These are phyloP conservation scores for Sitodiplosis mosellana DNA, from an alignment of 1,140 invertebrate species.

Conservation along the genomic window DNA sequence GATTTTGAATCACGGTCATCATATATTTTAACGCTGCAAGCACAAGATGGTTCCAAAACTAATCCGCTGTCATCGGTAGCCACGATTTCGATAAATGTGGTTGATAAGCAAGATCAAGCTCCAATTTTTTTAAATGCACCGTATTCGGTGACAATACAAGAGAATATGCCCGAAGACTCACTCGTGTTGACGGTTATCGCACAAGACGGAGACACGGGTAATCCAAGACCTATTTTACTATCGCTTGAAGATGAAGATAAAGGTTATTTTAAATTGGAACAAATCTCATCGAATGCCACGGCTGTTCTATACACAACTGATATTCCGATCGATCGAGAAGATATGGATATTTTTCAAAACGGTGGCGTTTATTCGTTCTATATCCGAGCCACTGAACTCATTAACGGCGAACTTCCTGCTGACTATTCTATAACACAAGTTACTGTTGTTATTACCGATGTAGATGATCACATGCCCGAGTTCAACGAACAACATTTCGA, in stretches of 20 bases:
- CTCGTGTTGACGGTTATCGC: conserved; percentile 47
- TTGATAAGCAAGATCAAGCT: conserved; percentile 65
- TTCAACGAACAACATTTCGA: conserved; percentile 51
- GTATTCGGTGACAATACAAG: conserved; percentile 52
- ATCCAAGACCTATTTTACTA: conserved; percentile 42
- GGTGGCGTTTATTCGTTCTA: conserved; percentile 60
- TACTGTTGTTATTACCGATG: conserved; percentile 63
- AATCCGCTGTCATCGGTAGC: conserved; percentile 41
- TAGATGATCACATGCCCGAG: conserved; percentile 61
- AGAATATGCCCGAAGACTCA: conserved; percentile 41
- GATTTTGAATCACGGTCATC: conserved; percentile 58
- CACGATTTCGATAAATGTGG: conserved; percentile 50
- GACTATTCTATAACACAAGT: conserved; percentile 47
- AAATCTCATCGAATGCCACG: conserved; percentile 27
- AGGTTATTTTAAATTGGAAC: conserved; percentile 45
- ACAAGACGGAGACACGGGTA: conserved; percentile 56
- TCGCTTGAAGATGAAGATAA: conserved; percentile 45
- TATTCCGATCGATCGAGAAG: conserved; percentile 50
- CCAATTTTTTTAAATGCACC: conserved; percentile 61
- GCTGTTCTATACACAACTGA: conserved; percentile 41
- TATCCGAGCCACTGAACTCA: conserved; percentile 52
- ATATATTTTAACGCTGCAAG: conserved; percentile 46
- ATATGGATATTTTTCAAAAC: conserved; percentile 48
- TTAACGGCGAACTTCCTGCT: conserved; percentile 46
- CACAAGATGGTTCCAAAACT: conserved; percentile 40